A percentile compares a stretch with the other conserved stretches of the same genome.
Evolutionary conservation across 23 tunicate species (phyloP).

Genomic region (Trididemnum nubilum): DNA sequence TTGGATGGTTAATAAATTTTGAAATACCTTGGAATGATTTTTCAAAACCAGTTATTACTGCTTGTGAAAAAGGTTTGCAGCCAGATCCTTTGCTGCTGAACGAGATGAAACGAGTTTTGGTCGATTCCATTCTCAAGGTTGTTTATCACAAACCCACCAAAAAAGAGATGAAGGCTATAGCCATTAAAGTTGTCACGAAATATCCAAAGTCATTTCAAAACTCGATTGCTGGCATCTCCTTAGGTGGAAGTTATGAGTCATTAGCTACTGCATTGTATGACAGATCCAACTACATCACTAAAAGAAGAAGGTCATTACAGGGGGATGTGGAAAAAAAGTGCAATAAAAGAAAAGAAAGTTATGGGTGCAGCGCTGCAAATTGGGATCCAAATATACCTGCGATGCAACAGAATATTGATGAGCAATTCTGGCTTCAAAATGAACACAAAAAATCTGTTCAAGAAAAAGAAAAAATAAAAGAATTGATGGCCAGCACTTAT

Average conservation of each 20-base stretch:
- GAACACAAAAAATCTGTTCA: neutral
- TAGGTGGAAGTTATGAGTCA: neutral
- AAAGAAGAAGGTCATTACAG: neutral
- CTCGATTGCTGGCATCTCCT: neutral
- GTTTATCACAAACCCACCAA: neutral
- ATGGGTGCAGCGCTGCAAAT: neutral
- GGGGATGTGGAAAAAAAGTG: neutral
- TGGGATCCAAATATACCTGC: neutral
- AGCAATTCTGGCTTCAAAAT: neutral
- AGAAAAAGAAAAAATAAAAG: neutral
- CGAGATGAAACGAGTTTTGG: conserved; percentile 8
- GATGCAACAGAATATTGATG: neutral
- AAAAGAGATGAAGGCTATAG: conserved; percentile 17
- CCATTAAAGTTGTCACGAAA: conserved; percentile 8
- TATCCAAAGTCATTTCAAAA: conserved; percentile 18
- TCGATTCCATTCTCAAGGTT: neutral
- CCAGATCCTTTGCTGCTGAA: conserved; percentile 13
- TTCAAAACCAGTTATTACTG: neutral
- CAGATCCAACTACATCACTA: neutral
- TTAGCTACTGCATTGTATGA: conserved; percentile 13
- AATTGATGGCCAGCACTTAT: neutral
- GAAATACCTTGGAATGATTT: neutral
- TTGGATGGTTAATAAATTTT: neutral
- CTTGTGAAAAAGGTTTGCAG: conserved; percentile 4
- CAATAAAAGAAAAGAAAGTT: neutral